Evolutionary conservation across 2,113 vertebrate species (phyloP).

Genomic region (Bujurquina vittata): DNA sequence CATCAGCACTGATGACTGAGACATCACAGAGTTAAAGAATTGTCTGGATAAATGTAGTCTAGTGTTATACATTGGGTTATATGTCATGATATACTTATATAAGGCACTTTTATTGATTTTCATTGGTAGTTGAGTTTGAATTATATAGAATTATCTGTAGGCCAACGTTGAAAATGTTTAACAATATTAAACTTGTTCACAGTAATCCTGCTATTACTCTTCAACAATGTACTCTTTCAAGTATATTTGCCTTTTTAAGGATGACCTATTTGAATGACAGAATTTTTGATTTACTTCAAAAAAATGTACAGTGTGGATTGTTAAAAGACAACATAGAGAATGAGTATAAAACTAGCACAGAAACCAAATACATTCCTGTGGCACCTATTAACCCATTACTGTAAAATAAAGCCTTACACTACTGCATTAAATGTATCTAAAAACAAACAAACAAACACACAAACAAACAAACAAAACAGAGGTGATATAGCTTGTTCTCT

Average conservation of each 20-base stretch:
- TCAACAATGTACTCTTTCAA: neutral
- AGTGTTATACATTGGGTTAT: too few relatives aligned
- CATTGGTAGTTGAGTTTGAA: neutral
- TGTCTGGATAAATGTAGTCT: too few relatives aligned
- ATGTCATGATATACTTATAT: too few relatives aligned
- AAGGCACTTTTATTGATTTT: neutral
- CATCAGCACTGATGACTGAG: neutral
- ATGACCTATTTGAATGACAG: neutral
- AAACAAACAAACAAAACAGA: too few relatives aligned
- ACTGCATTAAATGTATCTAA: neutral
- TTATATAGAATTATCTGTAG: neutral
- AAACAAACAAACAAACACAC: neutral
- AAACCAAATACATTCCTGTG: neutral
- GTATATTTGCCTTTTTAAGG: neutral
- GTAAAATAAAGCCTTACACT: neutral
- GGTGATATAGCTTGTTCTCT: neutral
- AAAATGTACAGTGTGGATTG: neutral
- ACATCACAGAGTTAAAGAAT: neutral
- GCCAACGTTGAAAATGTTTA: neutral
- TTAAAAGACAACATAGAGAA: neutral
- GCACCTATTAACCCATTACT: neutral
- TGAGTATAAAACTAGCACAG: neutral
- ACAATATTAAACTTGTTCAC: neutral
- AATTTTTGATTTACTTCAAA: neutral
- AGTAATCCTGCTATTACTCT: neutral